Percentiles rank a stretch among this genome's conserved stretches.
These are phyloP conservation scores for Sebastes matsubarae DNA, from an alignment of 2,797 vertebrate genomes.

Conservation along the genomic window DNA sequence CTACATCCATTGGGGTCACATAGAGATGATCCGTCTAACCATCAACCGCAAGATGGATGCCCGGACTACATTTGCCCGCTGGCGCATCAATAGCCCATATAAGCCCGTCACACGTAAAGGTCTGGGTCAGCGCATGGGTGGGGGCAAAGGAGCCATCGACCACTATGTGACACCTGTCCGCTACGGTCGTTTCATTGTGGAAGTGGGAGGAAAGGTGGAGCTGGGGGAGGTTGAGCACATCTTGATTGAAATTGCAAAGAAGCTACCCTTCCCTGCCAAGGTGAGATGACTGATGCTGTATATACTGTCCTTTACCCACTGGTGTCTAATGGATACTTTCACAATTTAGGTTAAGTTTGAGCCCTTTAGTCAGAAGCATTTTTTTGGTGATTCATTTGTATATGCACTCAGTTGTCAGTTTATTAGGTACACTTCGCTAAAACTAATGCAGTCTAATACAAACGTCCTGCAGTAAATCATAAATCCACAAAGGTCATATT, in stretches of 20 bases:
- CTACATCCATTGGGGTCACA: constrained; percentile 93
- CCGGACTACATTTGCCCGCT: constrained; percentile 87
- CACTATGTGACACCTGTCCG: constrained; percentile 91
- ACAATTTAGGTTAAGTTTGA: not conserved
- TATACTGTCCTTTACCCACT: not conserved
- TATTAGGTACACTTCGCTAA: not conserved
- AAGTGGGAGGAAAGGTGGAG: constrained; percentile 90
- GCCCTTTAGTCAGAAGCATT: not conserved
- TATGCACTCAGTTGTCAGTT: not conserved
- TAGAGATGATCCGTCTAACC: constrained; percentile 96
- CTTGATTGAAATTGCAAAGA: constrained; percentile 87
- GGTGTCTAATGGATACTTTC: not conserved
- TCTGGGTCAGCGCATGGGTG: constrained; percentile 95
- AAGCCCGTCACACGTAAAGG: constrained; percentile 92
- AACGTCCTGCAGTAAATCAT: not conserved
- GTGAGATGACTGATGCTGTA: constrained; percentile 51
- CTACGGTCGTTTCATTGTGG: constrained; percentile 86
- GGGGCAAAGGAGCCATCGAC: constrained; percentile 94
- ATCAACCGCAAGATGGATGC: constrained; percentile 89
- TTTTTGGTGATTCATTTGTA: not conserved
- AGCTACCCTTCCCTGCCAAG: constrained; percentile 91
- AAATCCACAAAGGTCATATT: not conserved
- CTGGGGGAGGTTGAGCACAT: constrained; percentile 84
- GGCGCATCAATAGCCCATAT: constrained; percentile 87
- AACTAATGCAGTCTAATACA: not conserved